Evolutionary conservation across 1,140 invertebrate genomes (phyloP), one percentile per base, ranked within the genome.

Genomic region (Cryptotermes secundus): DNA sequence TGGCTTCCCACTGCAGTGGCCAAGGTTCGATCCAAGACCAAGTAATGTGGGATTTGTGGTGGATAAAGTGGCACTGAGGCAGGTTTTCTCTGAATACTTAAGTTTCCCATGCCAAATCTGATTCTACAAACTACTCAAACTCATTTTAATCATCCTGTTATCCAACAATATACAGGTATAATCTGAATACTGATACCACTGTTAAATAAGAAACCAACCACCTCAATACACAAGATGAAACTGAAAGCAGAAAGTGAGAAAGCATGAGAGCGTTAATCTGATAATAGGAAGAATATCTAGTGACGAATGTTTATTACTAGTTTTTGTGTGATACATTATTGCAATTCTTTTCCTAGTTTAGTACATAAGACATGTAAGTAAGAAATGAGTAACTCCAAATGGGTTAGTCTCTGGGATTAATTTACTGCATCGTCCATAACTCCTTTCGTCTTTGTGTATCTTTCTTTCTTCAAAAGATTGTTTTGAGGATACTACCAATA

Each of bases 361-460:
- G 26, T 31, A 31, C n/a, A 72, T 72, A 72, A n/a, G 59, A 72
- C 59, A 31, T 72, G 59, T 26, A 72, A 72, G 26, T 72, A n/a
- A 72, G 59, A 72, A 72, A n/a, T 72, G 26, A 72, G 16, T n/a
- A 72, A 72, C 26, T 31, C 2, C 26, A 26, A 72, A 72, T 4
- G 0, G 26, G 9, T 31, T 26, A 3, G 26, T 45, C 24, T 82
- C 42, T 82, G 38, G 81, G 81, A 45, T 26, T n/a, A 31, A 82
- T 82, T 34, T 82, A 82, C 81, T 53, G 81, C 36, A 38, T 82
- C 81, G 81, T 82, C 81, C 81, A 45, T 82, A 31, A 45, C n/a
- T 82, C 81, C 81, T 82, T 82, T 82, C 81, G 38, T 82, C 81
- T 82, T 42, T 82, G 59, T 72, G n/a, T 72, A 7, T 72, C 9